These are phyloP conservation scores for Tenebrosternarchus preto DNA, from an alignment of 2,113 vertebrate genomes.

Conservation along the genomic window DNA sequence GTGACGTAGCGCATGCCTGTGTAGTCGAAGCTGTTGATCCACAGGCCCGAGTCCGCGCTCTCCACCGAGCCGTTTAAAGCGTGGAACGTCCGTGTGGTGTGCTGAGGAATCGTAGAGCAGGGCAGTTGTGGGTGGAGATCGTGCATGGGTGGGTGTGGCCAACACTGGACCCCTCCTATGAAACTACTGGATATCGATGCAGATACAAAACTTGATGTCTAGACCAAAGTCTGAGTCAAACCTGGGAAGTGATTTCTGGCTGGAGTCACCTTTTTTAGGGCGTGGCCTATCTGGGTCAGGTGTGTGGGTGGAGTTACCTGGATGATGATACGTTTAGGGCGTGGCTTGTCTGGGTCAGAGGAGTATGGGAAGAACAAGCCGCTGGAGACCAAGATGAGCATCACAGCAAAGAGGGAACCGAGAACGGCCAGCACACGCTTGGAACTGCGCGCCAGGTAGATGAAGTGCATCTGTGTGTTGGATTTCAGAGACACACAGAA, in stretches of 20 bases:
- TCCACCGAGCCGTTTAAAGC: conserved; percentile 81
- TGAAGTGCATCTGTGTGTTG: conserved; percentile 83
- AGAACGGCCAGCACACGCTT: conserved; percentile 81
- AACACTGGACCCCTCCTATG: no score
- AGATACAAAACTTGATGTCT: no score
- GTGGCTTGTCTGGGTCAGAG: conserved; percentile 76
- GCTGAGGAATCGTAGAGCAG: conserved; percentile 70
- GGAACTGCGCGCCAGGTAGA: conserved; percentile 88
- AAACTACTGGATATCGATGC: no score
- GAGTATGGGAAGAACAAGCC: conserved; percentile 92
- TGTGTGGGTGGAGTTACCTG: conserved; percentile 77
- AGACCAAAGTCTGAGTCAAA: no score
- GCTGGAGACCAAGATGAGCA: conserved; percentile 83
- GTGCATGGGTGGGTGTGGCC: no score
- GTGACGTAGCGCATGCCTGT: conserved; percentile 87
- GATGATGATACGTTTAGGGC: conserved; percentile 90
- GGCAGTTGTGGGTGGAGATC: no score
- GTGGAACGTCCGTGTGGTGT: conserved; percentile 84
- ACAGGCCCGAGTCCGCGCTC: conserved; percentile 89
- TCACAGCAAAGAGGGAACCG: conserved; percentile 75
- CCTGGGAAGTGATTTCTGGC: neutral
- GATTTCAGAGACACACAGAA: no score
- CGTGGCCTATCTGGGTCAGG: conserved; percentile 72
- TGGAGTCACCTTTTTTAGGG: conserved; percentile 77
- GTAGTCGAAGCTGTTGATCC: conserved; percentile 96